Conservation (phyloP, 2,888 invertebrate genomes). For the Calameuta filiformis region DNA sequence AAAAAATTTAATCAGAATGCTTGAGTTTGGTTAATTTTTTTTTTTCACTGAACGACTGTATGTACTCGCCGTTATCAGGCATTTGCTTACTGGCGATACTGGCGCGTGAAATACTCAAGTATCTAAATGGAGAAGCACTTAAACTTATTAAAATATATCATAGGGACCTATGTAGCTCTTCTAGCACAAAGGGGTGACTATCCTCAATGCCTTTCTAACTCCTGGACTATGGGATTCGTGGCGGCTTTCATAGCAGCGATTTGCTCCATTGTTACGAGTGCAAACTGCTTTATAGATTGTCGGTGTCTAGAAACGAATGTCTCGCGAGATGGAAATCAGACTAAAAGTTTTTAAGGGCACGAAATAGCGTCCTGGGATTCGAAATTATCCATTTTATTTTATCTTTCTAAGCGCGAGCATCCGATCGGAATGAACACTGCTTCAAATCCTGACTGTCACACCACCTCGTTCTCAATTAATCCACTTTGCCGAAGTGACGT, state of each 20-base stretch:
- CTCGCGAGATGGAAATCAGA: not conserved
- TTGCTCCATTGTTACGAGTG: not conserved
- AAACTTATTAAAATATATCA: constrained; percentile 5
- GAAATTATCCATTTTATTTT: not conserved
- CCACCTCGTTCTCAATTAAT: not conserved
- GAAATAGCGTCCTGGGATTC: not conserved
- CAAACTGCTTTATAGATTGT: not conserved
- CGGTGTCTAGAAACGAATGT: not conserved
- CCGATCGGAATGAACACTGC: not conserved
- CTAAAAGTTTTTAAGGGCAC: not conserved
- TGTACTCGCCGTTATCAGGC: not conserved
- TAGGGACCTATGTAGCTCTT: not conserved
- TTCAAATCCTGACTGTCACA: not conserved
- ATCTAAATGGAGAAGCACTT: not conserved
- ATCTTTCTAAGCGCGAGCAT: not conserved
- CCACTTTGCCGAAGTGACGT: not conserved
- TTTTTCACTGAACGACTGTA: too few relatives aligned
- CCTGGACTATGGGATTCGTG: not conserved
- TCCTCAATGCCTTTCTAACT: not conserved
- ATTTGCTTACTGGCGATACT: not conserved
- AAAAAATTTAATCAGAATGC: not conserved
- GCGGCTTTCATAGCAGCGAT: not conserved
- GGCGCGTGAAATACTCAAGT: too few relatives aligned
- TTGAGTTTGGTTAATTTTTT: not conserved
- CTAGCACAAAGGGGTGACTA: not conserved